Evolutionary conservation across 1,140 invertebrate species (phyloP).

Genomic region (Drosophila arizonae): DNA sequence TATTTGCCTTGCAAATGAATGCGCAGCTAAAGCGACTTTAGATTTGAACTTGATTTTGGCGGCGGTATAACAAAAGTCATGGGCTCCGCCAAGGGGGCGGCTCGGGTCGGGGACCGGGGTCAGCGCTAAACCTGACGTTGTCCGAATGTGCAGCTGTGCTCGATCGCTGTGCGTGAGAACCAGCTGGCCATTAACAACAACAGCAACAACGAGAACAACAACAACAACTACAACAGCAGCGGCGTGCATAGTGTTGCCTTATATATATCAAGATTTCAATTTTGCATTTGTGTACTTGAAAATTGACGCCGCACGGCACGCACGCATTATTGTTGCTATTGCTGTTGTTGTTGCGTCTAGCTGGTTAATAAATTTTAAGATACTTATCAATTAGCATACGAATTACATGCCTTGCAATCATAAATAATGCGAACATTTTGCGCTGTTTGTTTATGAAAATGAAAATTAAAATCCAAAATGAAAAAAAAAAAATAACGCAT

Average conservation of each 20-base stretch:
- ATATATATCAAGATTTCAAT: constrained; percentile 80
- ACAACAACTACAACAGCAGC: constrained; percentile 19
- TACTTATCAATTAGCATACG: constrained; percentile 82
- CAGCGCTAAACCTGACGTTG: constrained; percentile 46
- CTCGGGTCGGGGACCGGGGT: constrained; percentile 43
- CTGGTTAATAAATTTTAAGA: constrained; percentile 80
- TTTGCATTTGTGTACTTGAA: constrained; percentile 80
- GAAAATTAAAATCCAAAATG: constrained; percentile 43
- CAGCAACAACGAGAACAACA: constrained; percentile 33
- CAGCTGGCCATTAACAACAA: constrained; percentile 49
- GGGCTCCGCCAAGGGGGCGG: constrained; percentile 45
- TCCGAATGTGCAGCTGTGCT: constrained; percentile 70
- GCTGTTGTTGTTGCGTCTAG: constrained; percentile 29
- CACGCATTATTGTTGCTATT: constrained; percentile 65
- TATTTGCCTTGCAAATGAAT: constrained; percentile 75
- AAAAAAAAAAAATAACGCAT: constrained; percentile 36
- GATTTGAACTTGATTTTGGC: constrained; percentile 78
- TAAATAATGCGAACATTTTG: constrained; percentile 80
- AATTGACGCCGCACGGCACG: constrained; percentile 75
- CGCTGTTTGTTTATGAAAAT: constrained; percentile 46
- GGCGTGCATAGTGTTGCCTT: constrained; percentile 47
- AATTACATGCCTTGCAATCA: constrained; percentile 82
- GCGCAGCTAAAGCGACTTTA: constrained; percentile 41
- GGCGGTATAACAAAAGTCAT: constrained; percentile 71
- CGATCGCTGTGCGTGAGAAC: constrained; percentile 72